phyloP scores from a whole-genome alignment of 2,797 vertebrate genomes.

The Remorina albescens region DNA sequence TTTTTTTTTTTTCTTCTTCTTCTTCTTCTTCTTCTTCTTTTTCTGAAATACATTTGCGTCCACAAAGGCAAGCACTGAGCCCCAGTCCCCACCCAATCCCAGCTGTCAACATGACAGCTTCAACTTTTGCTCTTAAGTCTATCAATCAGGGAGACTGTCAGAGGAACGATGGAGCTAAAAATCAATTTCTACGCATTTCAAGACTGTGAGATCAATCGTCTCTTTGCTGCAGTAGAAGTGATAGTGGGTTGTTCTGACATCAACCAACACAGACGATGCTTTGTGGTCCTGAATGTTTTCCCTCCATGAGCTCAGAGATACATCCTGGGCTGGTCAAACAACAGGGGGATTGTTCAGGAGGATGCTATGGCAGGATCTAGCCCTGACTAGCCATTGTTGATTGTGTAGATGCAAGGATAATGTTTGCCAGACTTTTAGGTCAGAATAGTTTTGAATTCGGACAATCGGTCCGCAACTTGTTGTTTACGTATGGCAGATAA shows the following conservation, averaged over 20 bases:
- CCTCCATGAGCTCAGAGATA: conserved; percentile 67
- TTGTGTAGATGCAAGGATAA: conserved; percentile 72
- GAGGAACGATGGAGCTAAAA: conserved; percentile 25
- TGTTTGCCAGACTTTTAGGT: conserved; percentile 77
- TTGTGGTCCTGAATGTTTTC: conserved; percentile 72
- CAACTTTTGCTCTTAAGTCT: conserved; percentile 35
- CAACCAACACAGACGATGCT: conserved; percentile 67
- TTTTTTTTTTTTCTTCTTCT: conserved; percentile 8
- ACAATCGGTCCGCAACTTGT: neutral
- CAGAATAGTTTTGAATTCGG: conserved; percentile 51
- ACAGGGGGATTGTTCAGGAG: conserved; percentile 67
- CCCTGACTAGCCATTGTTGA: conserved; percentile 65
- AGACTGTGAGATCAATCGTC: conserved; percentile 41
- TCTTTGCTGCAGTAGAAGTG: conserved; percentile 58
- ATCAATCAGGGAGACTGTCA: conserved; percentile 34
- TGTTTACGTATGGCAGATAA: conserved; percentile 1
- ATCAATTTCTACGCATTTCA: conserved; percentile 24
- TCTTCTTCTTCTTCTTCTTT: neutral
- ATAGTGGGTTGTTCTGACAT: conserved; percentile 67
- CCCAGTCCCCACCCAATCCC: neutral
- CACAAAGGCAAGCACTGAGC: neutral
- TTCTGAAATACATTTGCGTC: neutral
- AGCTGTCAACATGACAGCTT: conserved; percentile 7
- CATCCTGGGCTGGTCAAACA: conserved; percentile 70
- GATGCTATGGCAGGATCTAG: conserved; percentile 63